These are phyloP conservation scores for Microplitis mediator DNA, from an alignment of 1,140 invertebrate species.

Conservation along the genomic window DNA sequence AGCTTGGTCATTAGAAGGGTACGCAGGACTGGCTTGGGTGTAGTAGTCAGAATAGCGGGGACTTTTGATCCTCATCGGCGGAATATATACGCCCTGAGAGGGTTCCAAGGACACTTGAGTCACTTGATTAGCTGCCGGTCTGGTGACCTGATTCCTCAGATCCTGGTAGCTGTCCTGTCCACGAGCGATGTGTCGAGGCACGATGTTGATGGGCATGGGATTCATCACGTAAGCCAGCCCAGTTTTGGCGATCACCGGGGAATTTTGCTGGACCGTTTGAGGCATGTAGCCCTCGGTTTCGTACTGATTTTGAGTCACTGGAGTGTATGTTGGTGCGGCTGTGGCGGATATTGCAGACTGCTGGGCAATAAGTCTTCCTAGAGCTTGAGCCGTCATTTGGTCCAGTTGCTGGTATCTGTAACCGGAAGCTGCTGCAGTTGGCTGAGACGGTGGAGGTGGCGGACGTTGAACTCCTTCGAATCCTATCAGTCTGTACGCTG, in stretches of 20 bases:
- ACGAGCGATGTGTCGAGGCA: slow-evolving; percentile 19
- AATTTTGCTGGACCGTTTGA: neutral
- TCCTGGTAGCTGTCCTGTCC: neutral
- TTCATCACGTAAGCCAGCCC: slow-evolving; percentile 47
- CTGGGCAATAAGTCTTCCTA: slow-evolving; percentile 45
- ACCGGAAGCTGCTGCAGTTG: slow-evolving; percentile 12
- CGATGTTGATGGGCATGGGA: slow-evolving; percentile 39
- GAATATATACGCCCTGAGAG: slow-evolving; percentile 42
- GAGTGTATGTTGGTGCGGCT: slow-evolving; percentile 13
- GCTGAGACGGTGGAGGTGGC: slow-evolving; percentile 38
- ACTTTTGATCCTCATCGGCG: slow-evolving; percentile 37
- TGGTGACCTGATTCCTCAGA: slow-evolving; percentile 11
- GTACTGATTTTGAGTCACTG: neutral
- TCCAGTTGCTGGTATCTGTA: slow-evolving; percentile 49
- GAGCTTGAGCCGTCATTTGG: slow-evolving; percentile 46
- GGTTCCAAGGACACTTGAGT: slow-evolving; percentile 42
- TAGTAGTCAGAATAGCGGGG: slow-evolving; percentile 41
- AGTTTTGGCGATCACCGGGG: slow-evolving; percentile 41
- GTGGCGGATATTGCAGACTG: slow-evolving; percentile 40
- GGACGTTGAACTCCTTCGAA: slow-evolving; percentile 41
- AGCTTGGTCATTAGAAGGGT: too few relatives aligned
- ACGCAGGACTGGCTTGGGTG: too few relatives aligned
- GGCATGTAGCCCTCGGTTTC: slow-evolving; percentile 2
- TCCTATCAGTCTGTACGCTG: slow-evolving; percentile 48
- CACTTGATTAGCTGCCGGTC: slow-evolving; percentile 41